A percentile compares a stretch with the other conserved stretches of the same genome.
phyloP scores from a whole-genome alignment of 2,888 invertebrate genomes.

The Piscicola geometra region DNA sequence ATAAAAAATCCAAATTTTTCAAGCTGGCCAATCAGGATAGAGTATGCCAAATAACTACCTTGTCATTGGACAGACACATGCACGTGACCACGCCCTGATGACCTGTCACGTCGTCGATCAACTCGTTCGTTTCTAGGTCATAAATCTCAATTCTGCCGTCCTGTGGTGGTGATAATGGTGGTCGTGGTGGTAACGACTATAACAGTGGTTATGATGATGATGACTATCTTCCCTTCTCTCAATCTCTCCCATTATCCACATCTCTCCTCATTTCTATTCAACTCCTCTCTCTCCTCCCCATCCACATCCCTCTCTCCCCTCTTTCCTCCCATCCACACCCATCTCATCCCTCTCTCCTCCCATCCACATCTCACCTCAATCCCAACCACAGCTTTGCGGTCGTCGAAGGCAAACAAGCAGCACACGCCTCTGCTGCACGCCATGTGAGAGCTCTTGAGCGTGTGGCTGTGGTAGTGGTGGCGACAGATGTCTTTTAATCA shows the following conservation, averaged over 20 bases:
- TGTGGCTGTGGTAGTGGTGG: conserved; percentile 46
- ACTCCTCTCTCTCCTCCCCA: neutral
- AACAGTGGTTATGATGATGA: too few relatives aligned
- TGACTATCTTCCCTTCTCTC: too few relatives aligned
- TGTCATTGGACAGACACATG: conserved; percentile 73
- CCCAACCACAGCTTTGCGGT: conserved; percentile 82
- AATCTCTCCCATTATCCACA: neutral
- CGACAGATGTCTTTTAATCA: too few relatives aligned
- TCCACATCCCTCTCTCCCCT: neutral
- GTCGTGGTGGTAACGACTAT: too few relatives aligned
- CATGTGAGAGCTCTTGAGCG: conserved; percentile 67
- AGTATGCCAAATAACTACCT: too few relatives aligned
- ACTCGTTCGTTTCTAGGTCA: conserved; percentile 74
- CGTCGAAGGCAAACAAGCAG: conserved; percentile 78
- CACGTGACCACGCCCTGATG: conserved; percentile 76
- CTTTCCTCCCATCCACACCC: too few relatives aligned
- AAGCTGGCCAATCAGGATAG: too few relatives aligned
- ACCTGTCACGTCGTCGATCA: conserved; percentile 75
- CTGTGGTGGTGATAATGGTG: too few relatives aligned
- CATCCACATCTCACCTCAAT: conserved; percentile 62
- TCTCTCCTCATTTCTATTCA: neutral
- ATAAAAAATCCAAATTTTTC: neutral
- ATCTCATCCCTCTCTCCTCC: too few relatives aligned
- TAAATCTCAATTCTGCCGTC: conserved; percentile 74
- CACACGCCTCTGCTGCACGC: conserved; percentile 67